A percentile compares a stretch with the other conserved stretches of the same genome.
Conservation (phyloP, 2,797 vertebrate species). For the Ciconia nigra region DNA sequence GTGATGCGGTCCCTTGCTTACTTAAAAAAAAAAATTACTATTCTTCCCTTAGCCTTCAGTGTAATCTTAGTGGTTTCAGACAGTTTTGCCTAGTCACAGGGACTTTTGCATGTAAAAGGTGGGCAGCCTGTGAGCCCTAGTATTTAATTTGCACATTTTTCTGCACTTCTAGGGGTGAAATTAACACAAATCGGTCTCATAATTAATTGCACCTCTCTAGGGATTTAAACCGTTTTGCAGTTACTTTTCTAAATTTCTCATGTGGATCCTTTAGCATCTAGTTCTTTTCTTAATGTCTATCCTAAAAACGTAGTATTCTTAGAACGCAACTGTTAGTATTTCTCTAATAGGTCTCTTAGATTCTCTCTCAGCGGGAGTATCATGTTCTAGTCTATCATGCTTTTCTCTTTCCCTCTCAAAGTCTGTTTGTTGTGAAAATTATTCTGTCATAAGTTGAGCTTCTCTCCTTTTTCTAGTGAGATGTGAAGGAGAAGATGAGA, state of each 20-base stretch:
- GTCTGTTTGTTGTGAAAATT: constrained; percentile 14
- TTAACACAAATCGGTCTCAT: not conserved
- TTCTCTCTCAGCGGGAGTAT: not conserved
- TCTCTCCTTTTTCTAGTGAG: not conserved
- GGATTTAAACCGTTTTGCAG: not conserved
- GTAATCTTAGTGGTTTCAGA: not conserved
- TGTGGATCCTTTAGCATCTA: not conserved
- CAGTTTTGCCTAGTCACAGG: not conserved
- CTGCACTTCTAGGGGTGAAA: not conserved
- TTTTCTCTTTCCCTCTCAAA: not conserved
- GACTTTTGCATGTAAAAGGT: not conserved
- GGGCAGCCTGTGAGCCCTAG: not conserved
- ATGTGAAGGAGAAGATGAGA: not conserved
- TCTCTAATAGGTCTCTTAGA: not conserved
- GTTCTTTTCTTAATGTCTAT: not conserved
- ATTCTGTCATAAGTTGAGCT: not conserved
- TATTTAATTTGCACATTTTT: not conserved
- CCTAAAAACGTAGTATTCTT: not conserved
- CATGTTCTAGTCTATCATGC: not conserved
- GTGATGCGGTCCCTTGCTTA: not conserved
- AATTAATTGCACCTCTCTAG: not conserved
- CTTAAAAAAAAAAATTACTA: not conserved
- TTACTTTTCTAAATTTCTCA: not conserved
- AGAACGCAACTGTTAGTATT: not conserved
- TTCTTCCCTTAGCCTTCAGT: not conserved